These are phyloP conservation scores for Ornithoptera priamus DNA, from an alignment of 2,888 invertebrate species.

Conservation along the genomic window DNA sequence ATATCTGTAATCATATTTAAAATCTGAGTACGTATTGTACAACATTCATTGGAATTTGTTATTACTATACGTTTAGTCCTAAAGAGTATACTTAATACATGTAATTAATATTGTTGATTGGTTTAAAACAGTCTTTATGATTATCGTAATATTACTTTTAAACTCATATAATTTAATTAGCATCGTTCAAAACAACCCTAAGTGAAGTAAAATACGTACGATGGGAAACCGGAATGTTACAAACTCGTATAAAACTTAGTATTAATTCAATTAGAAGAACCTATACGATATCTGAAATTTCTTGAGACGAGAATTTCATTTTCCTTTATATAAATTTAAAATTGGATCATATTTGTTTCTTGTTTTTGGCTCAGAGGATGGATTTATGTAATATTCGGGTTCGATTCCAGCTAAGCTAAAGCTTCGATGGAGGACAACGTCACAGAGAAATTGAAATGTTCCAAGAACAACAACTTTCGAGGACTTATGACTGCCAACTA, in stretches of 20 bases:
- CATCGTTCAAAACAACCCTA: constrained; percentile 11
- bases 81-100: constrained; percentile 1
- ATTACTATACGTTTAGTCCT: too few relatives aligned
- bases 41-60: too few relatives aligned
- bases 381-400: too few relatives aligned
- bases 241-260: constrained; percentile 4
- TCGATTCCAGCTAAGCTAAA: too few relatives aligned
- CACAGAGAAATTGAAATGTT: too few relatives aligned
- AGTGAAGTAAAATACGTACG: background rate
- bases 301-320: too few relatives aligned
- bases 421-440: too few relatives aligned
- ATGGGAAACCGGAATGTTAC: constrained; percentile 1
- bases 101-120: constrained; percentile 8
- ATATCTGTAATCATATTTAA: background rate
- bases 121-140: constrained; percentile 4
- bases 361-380: too few relatives aligned
- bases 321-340: too few relatives aligned
- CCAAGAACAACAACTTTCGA: too few relatives aligned
- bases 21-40: background rate
- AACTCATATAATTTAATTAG: constrained; percentile 13
- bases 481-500: too few relatives aligned
- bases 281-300: background rate
- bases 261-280: background rate
- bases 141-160: constrained; percentile 8
- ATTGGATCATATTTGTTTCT: too few relatives aligned